phyloP scores from a whole-genome alignment of 1,140 invertebrate genomes.

The Thaumatotibia leucotreta region DNA sequence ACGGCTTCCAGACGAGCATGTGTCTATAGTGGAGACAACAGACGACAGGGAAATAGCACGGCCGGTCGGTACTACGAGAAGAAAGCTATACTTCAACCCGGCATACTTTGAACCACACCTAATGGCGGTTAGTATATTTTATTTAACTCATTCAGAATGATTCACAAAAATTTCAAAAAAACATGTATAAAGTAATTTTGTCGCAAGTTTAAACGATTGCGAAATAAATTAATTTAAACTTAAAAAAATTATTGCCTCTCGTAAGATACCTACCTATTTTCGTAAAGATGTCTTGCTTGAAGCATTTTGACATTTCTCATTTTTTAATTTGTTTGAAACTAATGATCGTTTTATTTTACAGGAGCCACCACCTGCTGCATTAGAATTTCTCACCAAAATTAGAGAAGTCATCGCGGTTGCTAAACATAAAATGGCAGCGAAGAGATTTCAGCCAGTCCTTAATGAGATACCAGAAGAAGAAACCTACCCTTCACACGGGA shows the following conservation, averaged over 20 bases:
- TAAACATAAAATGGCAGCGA: constrained; percentile 89
- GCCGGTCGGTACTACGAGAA: constrained; percentile 81
- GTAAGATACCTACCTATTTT: no score
- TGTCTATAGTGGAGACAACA: constrained; percentile 88
- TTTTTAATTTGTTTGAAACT: not conserved
- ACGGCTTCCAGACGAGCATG: constrained; percentile 87
- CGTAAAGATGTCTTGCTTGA: no score
- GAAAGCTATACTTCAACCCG: constrained; percentile 91
- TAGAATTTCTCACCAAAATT: constrained; percentile 91
- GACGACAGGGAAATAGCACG: constrained; percentile 81
- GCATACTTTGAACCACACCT: constrained; percentile 92
- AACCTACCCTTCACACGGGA: constrained; percentile 63
- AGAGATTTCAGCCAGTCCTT: constrained; percentile 87
- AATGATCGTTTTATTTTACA: constrained; percentile 61
- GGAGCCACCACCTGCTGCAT: constrained; percentile 89
- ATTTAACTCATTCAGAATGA: no score
- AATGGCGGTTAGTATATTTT: constrained; percentile 80
- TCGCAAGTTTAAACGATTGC: no score
- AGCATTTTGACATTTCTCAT: no score
- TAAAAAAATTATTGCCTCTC: no score
- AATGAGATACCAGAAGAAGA: constrained; percentile 90
- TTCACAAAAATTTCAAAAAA: no score
- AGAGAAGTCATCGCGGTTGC: constrained; percentile 92
- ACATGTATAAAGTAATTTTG: no score
- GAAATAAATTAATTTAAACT: not conserved